A percentile compares a stretch with the other conserved stretches of the same genome.
These are phyloP conservation scores for Plestiodon gilberti DNA, from an alignment of 2,113 vertebrate species.

Conservation along the genomic window DNA sequence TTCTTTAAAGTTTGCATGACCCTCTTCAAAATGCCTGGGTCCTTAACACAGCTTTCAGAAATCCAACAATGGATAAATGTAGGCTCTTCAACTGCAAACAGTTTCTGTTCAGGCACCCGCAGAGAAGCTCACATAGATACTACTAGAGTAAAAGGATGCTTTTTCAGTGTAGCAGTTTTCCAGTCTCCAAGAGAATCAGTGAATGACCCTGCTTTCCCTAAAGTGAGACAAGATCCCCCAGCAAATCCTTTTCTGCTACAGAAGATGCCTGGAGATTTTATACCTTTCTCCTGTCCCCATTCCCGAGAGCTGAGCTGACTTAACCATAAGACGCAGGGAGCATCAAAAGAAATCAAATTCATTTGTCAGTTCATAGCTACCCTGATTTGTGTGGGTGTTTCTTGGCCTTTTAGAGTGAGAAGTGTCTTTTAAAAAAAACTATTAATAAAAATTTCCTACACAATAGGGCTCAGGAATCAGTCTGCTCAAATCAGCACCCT, in stretches of 20 bases:
- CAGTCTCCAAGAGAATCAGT: conserved; percentile 44
- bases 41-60: not conserved
- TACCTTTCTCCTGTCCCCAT: conserved; percentile 8
- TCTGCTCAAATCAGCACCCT: conserved; percentile 73
- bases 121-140: conserved; percentile 26
- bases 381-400: conserved; percentile 71
- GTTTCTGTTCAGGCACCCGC: conserved; percentile 37
- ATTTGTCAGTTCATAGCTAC: conserved; percentile 68
- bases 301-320: conserved; percentile 56
- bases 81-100: conserved; percentile 28
- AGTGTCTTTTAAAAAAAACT: conserved; percentile 52
- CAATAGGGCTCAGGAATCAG: conserved; percentile 68
- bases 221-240: conserved; percentile 44
- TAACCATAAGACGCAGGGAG: conserved; percentile 51
- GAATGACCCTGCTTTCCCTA: conserved; percentile 53
- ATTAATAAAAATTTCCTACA: conserved; percentile 68
- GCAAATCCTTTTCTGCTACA: conserved; percentile 52
- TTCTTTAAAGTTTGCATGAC: not conserved
- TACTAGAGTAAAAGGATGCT: not conserved
- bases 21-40: not conserved
- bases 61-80: conserved; percentile 27
- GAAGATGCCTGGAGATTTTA: conserved; percentile 44
- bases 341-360: conserved; percentile 69
- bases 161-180: conserved; percentile 27
- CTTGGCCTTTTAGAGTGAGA: conserved; percentile 69